Evolutionary conservation across 1,140 invertebrate species (phyloP), one percentile per base, ranked within the genome.

Genomic region (Hycleus phaleratus): DNA sequence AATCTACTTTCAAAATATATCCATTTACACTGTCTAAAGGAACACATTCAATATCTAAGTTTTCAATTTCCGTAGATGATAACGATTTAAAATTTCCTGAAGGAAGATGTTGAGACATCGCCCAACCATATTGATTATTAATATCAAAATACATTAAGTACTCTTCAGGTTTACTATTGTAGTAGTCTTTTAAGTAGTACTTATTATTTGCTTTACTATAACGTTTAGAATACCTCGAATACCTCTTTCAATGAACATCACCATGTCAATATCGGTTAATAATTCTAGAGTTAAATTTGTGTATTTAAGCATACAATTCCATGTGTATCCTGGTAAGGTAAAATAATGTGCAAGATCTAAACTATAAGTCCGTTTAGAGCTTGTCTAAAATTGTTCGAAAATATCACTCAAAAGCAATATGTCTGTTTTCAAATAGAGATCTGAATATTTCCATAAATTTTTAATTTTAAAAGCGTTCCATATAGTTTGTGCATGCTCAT

Each of bases 111-210:
- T 74, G 60, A 26, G 65, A 71, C 75, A 81, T 77, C 5, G 74
- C 72, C 52, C 63, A 72, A 18, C 78, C 79, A 70, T 82, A 82
- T 44, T 80, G 64, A 70, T 81, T 81, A 63, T 79, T 81, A 7
- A 69, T 72, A 75, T 81, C 79, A 11, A 73, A 69, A 68, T 79
- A 78, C 26, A 69, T 64, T 71, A 65, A 38, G 49, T 42, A 59
- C 9, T 8, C 11, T 26, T 45, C 11, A 25, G 46, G 48, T 47
- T 44, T 18, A 10, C 46, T 38, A 8, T 26, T 24, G 58, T 65
- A 46, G 40, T 55, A 65, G 10, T 60, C 38, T 11, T 59, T 26
- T 26, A 4, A 24, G 32, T 56, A 46, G 48, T 59, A 62, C 48
- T 51, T 50, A 43, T 63, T 56, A 46, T 60, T 62, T 44, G 51